Conservation (phyloP, 2,888 invertebrate species). For the Buathra laborator region DNA sequence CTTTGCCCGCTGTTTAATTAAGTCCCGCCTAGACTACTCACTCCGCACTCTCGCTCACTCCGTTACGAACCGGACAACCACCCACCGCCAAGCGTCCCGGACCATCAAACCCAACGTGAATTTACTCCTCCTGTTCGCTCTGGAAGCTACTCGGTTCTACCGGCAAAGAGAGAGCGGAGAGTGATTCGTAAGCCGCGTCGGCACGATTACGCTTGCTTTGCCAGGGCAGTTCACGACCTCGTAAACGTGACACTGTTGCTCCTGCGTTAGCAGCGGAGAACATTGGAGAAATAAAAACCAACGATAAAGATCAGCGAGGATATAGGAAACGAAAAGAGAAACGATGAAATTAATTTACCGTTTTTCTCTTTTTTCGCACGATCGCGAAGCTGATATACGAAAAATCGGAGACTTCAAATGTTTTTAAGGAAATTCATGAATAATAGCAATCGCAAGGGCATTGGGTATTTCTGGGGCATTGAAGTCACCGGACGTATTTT, state of each 20-base stretch:
- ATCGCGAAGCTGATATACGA: background rate
- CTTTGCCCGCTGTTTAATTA: slow-evolving; percentile 85
- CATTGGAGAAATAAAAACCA: background rate
- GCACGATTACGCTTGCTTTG: slow-evolving; percentile 70
- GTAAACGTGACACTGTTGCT: slow-evolving; percentile 73
- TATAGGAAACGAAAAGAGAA: slow-evolving; percentile 10
- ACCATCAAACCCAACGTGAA: slow-evolving; percentile 62
- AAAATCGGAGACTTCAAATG: background rate
- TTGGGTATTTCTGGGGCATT: slow-evolving; percentile 36
- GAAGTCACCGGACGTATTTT: slow-evolving; percentile 22
- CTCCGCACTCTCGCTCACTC: slow-evolving; percentile 75
- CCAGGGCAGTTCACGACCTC: slow-evolving; percentile 60
- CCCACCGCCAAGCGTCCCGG: slow-evolving; percentile 54
- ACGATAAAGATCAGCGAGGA: background rate
- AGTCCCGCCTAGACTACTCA: slow-evolving; percentile 84
- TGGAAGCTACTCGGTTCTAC: slow-evolving; percentile 42
- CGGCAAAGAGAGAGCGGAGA: slow-evolving; percentile 59
- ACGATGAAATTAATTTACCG: background rate
- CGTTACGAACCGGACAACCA: slow-evolving; percentile 64
- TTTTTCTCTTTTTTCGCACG: background rate
- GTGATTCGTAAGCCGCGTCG: slow-evolving; percentile 58
- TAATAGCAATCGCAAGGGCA: background rate
- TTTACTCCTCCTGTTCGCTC: slow-evolving; percentile 67
- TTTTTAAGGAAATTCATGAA: background rate
- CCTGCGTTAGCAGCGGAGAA: slow-evolving; percentile 17